Evolutionary conservation across 2,113 vertebrate genomes (phyloP).

Genomic region (Plectropomus leopardus): DNA sequence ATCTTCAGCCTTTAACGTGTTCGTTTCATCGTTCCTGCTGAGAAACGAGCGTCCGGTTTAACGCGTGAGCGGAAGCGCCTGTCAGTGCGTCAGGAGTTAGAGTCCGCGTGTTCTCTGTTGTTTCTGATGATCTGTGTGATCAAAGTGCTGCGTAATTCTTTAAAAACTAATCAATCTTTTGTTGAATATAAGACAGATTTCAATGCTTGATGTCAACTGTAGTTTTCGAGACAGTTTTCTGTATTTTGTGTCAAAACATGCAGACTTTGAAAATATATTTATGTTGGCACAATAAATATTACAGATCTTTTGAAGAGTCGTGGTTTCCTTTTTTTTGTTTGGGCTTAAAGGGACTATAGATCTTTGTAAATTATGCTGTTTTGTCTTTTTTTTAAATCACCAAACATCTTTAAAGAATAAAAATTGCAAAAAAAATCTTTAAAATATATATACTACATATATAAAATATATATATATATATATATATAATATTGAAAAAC

Average conservation of each 20-base stretch:
- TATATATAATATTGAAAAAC: too few relatives aligned
- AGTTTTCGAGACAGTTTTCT: slow-evolving; percentile 13
- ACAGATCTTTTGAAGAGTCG: neutral
- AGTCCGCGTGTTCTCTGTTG: neutral
- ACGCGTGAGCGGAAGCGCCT: neutral
- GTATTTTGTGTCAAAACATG: slow-evolving; percentile 22
- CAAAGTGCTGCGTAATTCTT: slow-evolving; percentile 13
- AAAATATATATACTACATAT: too few relatives aligned
- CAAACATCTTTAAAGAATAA: too few relatives aligned
- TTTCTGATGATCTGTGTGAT: slow-evolving; percentile 25
- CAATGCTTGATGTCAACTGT: slow-evolving; percentile 7
- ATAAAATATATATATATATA: too few relatives aligned
- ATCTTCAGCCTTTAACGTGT: neutral
- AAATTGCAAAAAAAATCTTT: too few relatives aligned
- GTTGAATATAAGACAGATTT: slow-evolving; percentile 18
- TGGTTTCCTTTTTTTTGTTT: neutral
- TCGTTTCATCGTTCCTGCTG: slow-evolving; percentile 18
- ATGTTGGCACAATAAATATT: slow-evolving; percentile 75
- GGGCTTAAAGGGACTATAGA: too few relatives aligned
- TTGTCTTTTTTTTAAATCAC: too few relatives aligned
- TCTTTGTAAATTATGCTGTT: too few relatives aligned
- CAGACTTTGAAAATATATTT: slow-evolving; percentile 44
- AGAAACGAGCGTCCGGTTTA: neutral
- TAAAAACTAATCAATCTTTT: slow-evolving; percentile 36
- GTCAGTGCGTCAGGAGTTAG: neutral